Evolutionary conservation across 2,888 invertebrate genomes (phyloP).

Genomic region (Agapostemon virescens): DNA sequence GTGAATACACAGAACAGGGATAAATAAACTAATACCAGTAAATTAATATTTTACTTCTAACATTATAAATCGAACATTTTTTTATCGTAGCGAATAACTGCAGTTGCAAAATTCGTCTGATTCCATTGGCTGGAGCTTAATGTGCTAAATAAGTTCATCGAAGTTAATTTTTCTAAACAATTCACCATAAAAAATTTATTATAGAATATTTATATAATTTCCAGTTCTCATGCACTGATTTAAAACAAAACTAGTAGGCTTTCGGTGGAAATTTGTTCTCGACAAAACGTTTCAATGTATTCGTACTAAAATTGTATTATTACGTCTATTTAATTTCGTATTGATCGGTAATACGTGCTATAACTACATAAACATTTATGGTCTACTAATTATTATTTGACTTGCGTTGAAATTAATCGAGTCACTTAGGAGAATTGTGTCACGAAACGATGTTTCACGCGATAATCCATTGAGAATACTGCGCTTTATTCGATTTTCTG

Average conservation of each 20-base stretch:
- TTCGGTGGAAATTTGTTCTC: background rate
- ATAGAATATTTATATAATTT: background rate
- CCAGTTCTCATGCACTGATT: too few species aligned
- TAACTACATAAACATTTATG: background rate
- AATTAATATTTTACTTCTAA: background rate
- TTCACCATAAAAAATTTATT: background rate
- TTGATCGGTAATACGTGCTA: background rate
- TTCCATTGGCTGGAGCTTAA: background rate
- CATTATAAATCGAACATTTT: background rate
- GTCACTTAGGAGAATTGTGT: slow-evolving; percentile 26
- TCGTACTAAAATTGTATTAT: background rate
- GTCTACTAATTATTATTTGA: slow-evolving; percentile 2
- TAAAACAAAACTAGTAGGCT: too few species aligned
- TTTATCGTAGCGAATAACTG: background rate
- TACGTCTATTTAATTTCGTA: background rate
- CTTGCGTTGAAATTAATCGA: slow-evolving; percentile 23
- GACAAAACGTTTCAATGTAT: background rate
- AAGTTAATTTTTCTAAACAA: background rate
- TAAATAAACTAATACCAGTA: background rate
- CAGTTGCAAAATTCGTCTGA: background rate
- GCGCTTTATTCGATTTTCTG: slow-evolving; percentile 40
- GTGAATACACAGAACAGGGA: background rate
- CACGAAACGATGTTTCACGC: slow-evolving; percentile 15
- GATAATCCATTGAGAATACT: slow-evolving; percentile 26
- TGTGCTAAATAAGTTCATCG: background rate